Conservation (phyloP, 2,113 vertebrate genomes). For the Pluvianellus socialis region DNA sequence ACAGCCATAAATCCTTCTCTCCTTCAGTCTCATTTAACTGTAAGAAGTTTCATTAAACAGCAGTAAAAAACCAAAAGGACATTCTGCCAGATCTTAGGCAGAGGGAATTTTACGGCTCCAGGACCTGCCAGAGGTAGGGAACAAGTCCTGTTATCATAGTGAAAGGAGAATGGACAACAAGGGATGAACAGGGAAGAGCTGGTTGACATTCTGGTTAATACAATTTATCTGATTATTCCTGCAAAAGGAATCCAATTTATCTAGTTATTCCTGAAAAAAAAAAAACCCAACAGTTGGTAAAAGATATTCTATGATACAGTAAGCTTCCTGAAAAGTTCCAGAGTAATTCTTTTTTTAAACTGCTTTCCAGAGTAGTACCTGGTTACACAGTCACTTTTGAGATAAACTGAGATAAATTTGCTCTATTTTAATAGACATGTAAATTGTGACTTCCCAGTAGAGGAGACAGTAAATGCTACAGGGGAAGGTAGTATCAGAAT, state of each 20-base stretch:
- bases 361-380: background rate
- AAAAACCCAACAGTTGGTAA: background rate
- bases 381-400: background rate
- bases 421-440: background rate
- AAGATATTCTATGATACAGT: background rate
- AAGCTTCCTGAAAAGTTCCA: background rate
- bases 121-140: background rate
- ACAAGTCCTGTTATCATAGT: background rate
- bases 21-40: background rate
- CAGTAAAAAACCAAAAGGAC: background rate
- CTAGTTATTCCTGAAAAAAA: background rate
- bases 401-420: background rate
- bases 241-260: background rate
- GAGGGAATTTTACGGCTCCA: background rate
- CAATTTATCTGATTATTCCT: background rate
- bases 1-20: background rate
- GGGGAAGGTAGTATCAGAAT: background rate
- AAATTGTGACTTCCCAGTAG: background rate
- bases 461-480: background rate
- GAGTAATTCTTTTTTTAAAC: background rate
- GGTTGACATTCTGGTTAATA: background rate
- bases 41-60: background rate
- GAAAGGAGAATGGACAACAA: background rate
- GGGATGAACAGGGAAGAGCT: background rate
- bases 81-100: background rate